These are phyloP conservation scores for Pseudotriccus pelzelni DNA, from an alignment of 2,797 vertebrate species.

Conservation along the genomic window DNA sequence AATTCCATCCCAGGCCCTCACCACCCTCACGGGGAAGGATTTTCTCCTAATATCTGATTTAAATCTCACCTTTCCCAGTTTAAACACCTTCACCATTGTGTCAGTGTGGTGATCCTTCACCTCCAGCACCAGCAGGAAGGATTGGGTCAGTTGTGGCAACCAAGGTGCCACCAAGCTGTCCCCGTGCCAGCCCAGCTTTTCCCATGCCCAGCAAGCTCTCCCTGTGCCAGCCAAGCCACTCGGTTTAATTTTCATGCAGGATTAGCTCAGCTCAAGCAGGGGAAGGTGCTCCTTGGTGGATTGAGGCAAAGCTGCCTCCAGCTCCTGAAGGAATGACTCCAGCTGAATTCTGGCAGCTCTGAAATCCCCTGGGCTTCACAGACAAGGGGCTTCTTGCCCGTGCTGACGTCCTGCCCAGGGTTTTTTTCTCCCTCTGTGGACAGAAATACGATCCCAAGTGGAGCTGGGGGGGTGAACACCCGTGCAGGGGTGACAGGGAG, in stretches of 20 bases:
- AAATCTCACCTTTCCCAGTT: background rate
- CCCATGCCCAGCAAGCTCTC: rapidly evolving
- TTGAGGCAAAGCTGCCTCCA: background rate
- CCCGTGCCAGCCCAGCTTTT: background rate
- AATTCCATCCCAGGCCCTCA: background rate
- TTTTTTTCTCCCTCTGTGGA: background rate
- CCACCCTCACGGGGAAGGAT: background rate
- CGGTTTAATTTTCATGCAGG: background rate
- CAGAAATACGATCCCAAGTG: background rate
- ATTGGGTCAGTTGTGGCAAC: rapidly evolving
- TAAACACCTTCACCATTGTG: background rate
- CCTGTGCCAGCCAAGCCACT: background rate
- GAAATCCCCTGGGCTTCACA: background rate
- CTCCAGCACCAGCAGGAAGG: background rate
- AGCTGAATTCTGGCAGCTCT: background rate
- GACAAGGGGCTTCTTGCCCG: background rate
- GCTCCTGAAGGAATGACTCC: background rate
- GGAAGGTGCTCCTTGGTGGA: background rate
- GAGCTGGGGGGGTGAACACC: background rate
- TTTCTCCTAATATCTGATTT: rapidly evolving
- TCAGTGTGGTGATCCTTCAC: background rate
- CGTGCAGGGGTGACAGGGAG: background rate
- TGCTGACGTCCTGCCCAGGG: background rate
- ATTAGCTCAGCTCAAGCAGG: background rate
- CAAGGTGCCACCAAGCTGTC: no score